phyloP scores from a whole-genome alignment of 2,797 vertebrate species.

The Phalanger gymnotis region DNA sequence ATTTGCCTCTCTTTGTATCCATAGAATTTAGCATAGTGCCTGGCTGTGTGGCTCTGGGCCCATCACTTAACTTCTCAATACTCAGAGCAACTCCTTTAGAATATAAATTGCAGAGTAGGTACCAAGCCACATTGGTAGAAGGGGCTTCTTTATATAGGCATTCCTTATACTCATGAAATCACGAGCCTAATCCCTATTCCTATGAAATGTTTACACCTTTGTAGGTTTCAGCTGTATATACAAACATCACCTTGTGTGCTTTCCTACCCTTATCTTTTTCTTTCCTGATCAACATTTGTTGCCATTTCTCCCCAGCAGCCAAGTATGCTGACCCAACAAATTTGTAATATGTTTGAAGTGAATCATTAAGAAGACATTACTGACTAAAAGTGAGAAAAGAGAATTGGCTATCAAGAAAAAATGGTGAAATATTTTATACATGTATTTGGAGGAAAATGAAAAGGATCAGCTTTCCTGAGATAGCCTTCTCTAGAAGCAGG shows the following conservation, averaged over 20 bases:
- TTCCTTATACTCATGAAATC: neutral
- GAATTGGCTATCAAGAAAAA: neutral
- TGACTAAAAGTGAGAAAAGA: neutral
- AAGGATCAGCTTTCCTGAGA: conserved; percentile 24
- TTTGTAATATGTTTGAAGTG: neutral
- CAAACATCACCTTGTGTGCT: neutral
- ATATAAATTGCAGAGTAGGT: neutral
- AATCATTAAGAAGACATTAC: neutral
- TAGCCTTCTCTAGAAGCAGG: conserved; percentile 9
- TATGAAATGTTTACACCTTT: neutral
- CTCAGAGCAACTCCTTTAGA: neutral
- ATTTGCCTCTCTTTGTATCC: neutral
- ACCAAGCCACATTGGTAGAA: neutral
- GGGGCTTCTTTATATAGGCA: neutral
- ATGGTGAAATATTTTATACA: neutral
- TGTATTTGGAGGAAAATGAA: conserved; percentile 8
- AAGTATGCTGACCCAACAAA: neutral
- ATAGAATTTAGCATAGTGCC: neutral
- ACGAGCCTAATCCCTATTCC: neutral
- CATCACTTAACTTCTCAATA: neutral
- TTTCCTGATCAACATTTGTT: neutral
- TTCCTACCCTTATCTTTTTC: neutral
- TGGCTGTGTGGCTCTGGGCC: accelerated
- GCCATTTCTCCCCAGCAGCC: neutral
- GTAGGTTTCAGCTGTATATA: neutral